Evolutionary conservation across 2,113 vertebrate genomes (phyloP).

Genomic region (Ovibos moschatus): DNA sequence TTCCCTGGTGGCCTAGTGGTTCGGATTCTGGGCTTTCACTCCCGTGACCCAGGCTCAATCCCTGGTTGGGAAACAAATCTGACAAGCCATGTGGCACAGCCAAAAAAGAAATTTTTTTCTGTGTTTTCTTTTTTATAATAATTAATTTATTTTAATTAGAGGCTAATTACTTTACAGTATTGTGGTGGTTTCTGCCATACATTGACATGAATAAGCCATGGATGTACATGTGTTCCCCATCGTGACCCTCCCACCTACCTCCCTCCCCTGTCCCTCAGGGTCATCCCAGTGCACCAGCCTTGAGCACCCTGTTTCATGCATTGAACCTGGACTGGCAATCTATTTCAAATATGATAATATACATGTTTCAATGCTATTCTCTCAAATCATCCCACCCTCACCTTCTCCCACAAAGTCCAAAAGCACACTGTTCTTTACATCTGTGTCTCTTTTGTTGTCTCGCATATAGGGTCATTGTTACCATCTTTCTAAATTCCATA

Average conservation of each 20-base stretch:
- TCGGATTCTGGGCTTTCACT: neutral
- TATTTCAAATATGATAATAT: neutral
- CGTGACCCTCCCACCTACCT: neutral
- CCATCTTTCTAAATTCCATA: neutral
- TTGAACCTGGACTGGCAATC: neutral
- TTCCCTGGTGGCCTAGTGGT: neutral
- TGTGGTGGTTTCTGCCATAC: neutral
- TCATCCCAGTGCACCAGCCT: neutral
- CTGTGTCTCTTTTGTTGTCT: neutral
- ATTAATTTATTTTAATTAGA: neutral
- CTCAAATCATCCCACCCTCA: neutral
- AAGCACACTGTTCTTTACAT: neutral
- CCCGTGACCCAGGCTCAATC: neutral
- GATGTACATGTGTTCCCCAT: neutral
- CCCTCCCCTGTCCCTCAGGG: neutral
- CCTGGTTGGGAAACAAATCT: neutral
- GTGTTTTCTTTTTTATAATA: neutral
- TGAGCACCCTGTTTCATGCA: neutral
- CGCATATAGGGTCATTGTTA: neutral
- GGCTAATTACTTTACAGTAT: neutral
- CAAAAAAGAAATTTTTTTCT: neutral
- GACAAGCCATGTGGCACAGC: neutral
- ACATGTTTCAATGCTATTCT: neutral
- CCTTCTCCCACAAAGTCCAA: neutral
- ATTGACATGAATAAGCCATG: neutral